phyloP scores from a whole-genome alignment of 2,113 vertebrate species.

The Scatophagus argus region DNA sequence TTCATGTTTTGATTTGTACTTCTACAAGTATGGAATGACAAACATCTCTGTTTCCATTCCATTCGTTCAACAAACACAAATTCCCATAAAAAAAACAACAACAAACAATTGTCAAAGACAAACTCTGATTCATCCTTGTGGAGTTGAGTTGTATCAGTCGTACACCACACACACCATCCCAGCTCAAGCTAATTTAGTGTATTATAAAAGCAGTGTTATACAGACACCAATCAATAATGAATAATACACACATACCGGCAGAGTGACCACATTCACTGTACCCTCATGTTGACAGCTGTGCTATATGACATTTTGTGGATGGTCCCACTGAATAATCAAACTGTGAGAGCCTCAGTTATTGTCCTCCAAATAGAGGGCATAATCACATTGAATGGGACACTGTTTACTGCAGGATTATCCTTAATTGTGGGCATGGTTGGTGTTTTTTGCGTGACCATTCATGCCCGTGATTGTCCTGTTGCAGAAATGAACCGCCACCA shows the following conservation, averaged over 20 bases:
- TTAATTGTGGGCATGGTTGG: constrained; percentile 5
- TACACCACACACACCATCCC: background rate
- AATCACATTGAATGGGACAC: background rate
- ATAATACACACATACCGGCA: constrained; percentile 28
- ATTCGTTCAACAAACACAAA: background rate
- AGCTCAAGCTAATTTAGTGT: background rate
- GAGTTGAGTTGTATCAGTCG: background rate
- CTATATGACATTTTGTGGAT: background rate
- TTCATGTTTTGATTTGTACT: background rate
- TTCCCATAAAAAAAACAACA: background rate
- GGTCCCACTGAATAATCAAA: background rate
- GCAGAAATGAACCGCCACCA: constrained; percentile 98
- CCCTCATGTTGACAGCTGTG: constrained; percentile 12
- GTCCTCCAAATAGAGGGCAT: background rate
- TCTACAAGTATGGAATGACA: background rate
- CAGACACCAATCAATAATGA: constrained; percentile 13
- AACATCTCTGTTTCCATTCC: background rate
- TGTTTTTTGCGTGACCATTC: constrained; percentile 4
- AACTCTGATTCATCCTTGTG: background rate
- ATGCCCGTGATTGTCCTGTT: constrained; percentile 51
- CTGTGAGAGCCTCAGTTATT: background rate
- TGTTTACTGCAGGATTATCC: background rate
- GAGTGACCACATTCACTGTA: constrained; percentile 13
- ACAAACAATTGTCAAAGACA: background rate
- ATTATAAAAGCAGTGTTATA: background rate